Base-by-base conservation (phyloP, 2,797 vertebrate genomes). In the Myotis findleyi region DNA sequence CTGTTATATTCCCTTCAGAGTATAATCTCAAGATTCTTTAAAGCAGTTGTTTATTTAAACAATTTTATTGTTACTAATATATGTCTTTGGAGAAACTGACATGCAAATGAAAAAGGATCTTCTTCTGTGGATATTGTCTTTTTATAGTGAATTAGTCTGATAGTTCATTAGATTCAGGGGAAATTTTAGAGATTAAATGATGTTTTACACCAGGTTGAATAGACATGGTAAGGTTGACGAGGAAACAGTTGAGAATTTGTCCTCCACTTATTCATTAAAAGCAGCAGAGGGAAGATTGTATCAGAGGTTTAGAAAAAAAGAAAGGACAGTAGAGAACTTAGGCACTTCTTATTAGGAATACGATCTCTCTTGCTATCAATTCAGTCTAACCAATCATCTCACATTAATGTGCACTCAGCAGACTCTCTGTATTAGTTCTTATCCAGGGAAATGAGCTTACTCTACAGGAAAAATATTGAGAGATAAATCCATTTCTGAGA, bases 21-120 rank as follows among this genome's bases (percentile, higher is more conserved):
- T 81, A 57, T 36, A 93, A 77, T 55, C 92, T 80, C 23, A 95
- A 93, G 62, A 88, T 75, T 87, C 11, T 71, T 95, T 83, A 79
- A 79, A 89, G 38, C 6, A 88, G 6, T 36, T 59, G 0, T 49
- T 53, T 75, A 7, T 71, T 86, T 36, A 71, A 93, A 76, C 13
- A 87, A 17, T 36, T 82, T 92, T 89, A 69, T 73, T 64, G 44
- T 10, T 73, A 11, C 14, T 84, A 73, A 84, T 30, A 62, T 53
- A 21, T 41, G 16, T 59, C 81, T 76, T 93, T 66, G 27, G 38
- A 86, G 41, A 83, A 83, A 68, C 6, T 93, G 51, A 73, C 6
- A 38, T 62, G 16, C 13, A 96, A 89, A 85, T 7, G 87, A 44
- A 71, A 85, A 79, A 89, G 5, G 27, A 64, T 66, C 25, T 18